Evolutionary conservation across 2,113 vertebrate species (phyloP), one percentile per base, ranked within the genome.

Genomic region (Melozone crissalis): DNA sequence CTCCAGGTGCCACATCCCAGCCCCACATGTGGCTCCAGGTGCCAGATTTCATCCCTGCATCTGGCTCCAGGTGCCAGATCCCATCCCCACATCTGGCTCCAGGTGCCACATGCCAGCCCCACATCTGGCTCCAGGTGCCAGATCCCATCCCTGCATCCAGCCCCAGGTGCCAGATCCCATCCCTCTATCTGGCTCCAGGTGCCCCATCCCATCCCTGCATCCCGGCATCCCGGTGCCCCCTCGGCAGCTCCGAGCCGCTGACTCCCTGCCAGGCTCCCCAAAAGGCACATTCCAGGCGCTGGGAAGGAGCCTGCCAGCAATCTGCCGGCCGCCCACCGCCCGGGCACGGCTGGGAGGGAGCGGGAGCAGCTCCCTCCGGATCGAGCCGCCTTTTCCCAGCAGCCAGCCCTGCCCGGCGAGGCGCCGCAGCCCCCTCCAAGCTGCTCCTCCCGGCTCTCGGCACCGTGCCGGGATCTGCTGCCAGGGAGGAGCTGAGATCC

Each of bases 11-110:
- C 44, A 58, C 16, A 37, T 46, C 41, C 77, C 51, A 46, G 37
- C 59, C 55, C 5, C 4, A 1, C 0, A 57, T 14, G 5, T 5
- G 5, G 39, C 55, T 0, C 39, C 39, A 11, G 39, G 39, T 39
- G 39, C 39, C 39, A 41, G 12, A 41, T 26, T 8, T 24, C 24
- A 9, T 24, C 14, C 49, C 8, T 2, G 4, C 3, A 26, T 15
- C 49, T 4, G 4, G 20, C 20, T 13, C 46, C 22, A 23, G 46
- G 39, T 39, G 39, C 39, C 39, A 10, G 5, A 39, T 39, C 39
- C 39, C 39, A 39, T 47, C 21, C 46, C 46, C 7, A 6, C 4
- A 31, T 43, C 19, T 4, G 8, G 31, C 12, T 21, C 18, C 55
- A 15, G 7, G 31, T n/a, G 57, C 55, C 44, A 68, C 12, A 55